phyloP scores from a whole-genome alignment of 2,113 vertebrate species.

The Dasyprocta punctata region DNA sequence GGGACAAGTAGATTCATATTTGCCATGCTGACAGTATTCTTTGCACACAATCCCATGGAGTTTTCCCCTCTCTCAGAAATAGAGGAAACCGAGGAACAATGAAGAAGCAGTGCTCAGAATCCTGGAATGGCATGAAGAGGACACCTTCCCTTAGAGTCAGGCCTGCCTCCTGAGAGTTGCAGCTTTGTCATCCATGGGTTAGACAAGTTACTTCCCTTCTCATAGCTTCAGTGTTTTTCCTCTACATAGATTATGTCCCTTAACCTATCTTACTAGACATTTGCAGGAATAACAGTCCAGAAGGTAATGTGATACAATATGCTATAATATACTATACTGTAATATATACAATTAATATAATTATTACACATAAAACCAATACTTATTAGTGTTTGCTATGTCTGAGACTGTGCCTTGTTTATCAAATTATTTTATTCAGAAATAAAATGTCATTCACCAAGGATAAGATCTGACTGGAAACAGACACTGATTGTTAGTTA shows the following conservation, averaged over 20 bases:
- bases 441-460: not conserved
- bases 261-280: not conserved
- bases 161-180: not conserved
- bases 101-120: not conserved
- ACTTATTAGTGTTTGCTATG: not conserved
- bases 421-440: slow-evolving; percentile 26
- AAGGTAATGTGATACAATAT: not conserved
- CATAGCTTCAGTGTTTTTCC: not conserved
- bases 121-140: not conserved
- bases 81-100: not conserved
- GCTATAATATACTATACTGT: not conserved
- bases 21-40: not conserved
- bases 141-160: not conserved
- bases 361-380: not conserved
- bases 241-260: not conserved
- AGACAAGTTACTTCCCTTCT: not conserved
- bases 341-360: not conserved
- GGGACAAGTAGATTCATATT: not conserved
- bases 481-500: not conserved
- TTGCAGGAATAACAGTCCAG: not conserved
- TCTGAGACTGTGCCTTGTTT: not conserved
- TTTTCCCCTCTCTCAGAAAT: not conserved
- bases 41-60: not conserved
- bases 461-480: not conserved
- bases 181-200: not conserved